A percentile compares a stretch with the other conserved stretches of the same genome.
Evolutionary conservation across 2,888 invertebrate species (phyloP).

Genomic region (Sminthurinus aureus): DNA sequence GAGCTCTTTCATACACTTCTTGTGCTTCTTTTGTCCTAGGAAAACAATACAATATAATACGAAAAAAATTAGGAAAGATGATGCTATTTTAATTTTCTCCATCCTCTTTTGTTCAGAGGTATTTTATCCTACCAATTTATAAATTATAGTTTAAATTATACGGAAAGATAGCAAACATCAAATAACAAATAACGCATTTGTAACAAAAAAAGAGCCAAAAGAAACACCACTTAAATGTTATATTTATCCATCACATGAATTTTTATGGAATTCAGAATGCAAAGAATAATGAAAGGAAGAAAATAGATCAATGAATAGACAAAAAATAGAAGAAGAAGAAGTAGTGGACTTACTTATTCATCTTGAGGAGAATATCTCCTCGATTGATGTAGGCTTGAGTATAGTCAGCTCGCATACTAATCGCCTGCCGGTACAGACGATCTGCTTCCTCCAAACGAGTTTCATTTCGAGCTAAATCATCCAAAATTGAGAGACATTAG

Average conservation of each 20-base stretch:
- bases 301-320: too few relatives aligned
- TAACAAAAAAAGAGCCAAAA: too few relatives aligned
- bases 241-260: too few relatives aligned
- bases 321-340: too few relatives aligned
- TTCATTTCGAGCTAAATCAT: constrained; percentile 76
- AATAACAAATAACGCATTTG: too few relatives aligned
- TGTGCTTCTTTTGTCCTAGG: constrained; percentile 87
- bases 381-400: constrained; percentile 96
- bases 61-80: too few relatives aligned
- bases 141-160: neutral
- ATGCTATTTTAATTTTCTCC: too few relatives aligned
- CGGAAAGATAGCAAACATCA: neutral
- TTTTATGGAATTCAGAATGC: constrained; percentile 1
- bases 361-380: constrained; percentile 92
- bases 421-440: constrained; percentile 90
- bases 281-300: neutral
- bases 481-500: too few relatives aligned
- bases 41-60: constrained; percentile 20
- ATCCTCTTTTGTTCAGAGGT: constrained; percentile 18
- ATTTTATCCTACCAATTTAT: neutral
- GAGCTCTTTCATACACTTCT: constrained; percentile 90
- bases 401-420: constrained; percentile 96
- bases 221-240: neutral
- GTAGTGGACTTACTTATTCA: constrained; percentile 70
- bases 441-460: constrained; percentile 94